phyloP scores from a whole-genome alignment of 2,888 invertebrate species.

The Geophilus truncorum region DNA sequence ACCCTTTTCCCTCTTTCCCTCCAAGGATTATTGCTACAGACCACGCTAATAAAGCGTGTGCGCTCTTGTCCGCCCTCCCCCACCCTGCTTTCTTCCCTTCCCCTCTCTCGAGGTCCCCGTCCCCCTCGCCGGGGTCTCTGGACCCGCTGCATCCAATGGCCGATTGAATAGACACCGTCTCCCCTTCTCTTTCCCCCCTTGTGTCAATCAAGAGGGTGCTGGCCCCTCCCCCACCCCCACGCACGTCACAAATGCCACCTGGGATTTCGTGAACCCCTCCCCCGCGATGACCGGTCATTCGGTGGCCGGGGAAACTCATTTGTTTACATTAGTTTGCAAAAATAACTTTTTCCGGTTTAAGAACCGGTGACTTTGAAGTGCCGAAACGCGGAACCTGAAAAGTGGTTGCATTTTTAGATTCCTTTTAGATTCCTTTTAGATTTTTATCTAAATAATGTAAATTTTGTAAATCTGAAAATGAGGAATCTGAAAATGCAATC shows the following conservation, averaged over 20 bases:
- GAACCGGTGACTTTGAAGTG: no score
- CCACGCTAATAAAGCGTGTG: constrained; percentile 27
- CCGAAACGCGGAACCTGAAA: no score
- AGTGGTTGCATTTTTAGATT: no score
- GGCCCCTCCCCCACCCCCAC: background rate
- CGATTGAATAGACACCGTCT: background rate
- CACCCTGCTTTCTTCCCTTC: background rate
- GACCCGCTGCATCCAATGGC: constrained; percentile 20
- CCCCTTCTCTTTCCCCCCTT: background rate
- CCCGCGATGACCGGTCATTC: background rate
- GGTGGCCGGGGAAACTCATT: background rate
- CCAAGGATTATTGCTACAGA: constrained; percentile 13
- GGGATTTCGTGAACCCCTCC: background rate
- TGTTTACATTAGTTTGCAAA: background rate
- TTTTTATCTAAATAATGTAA: no score
- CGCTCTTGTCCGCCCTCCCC: background rate
- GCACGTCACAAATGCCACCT: background rate
- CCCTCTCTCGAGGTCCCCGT: background rate
- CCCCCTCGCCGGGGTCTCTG: background rate
- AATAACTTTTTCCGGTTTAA: no score
- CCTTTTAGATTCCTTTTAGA: no score
- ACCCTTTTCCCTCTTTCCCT: background rate
- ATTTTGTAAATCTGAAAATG: no score
- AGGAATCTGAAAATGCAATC: no score
- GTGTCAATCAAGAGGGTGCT: background rate